Evolutionary conservation across 1,140 invertebrate genomes (phyloP).

Genomic region (Acromyrmex echinatior): DNA sequence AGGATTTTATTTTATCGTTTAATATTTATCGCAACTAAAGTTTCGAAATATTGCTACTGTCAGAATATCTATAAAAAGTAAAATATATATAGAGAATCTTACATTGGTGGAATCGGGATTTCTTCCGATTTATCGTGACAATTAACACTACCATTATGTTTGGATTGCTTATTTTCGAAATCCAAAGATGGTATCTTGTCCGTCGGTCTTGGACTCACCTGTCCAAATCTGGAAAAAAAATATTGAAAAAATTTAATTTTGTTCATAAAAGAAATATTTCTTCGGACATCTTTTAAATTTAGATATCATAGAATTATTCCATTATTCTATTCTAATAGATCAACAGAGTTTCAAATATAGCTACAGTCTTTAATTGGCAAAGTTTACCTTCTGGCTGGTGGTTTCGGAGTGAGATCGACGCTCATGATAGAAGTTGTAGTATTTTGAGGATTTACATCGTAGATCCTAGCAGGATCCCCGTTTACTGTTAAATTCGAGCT

Average conservation of each 20-base stretch:
- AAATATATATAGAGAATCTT: slow-evolving; percentile 30
- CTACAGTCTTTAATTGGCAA: not conserved
- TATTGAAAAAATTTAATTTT: slow-evolving; percentile 16
- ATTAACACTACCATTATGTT: slow-evolving; percentile 56
- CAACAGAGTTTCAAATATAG: not conserved
- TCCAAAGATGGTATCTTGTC: slow-evolving; percentile 79
- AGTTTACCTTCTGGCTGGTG: slow-evolving; percentile 80
- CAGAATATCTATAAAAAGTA: not conserved
- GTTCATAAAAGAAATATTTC: not conserved
- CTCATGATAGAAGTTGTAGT: slow-evolving; percentile 79
- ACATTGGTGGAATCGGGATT: slow-evolving; percentile 81
- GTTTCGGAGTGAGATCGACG: slow-evolving; percentile 81
- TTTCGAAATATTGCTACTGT: not conserved
- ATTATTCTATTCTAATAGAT: not conserved
- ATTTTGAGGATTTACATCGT: slow-evolving; percentile 78
- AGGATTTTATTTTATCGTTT: not conserved
- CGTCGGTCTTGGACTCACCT: slow-evolving; percentile 79
- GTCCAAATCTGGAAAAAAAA: slow-evolving; percentile 78
- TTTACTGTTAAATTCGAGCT: slow-evolving; percentile 80
- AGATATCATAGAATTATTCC: not conserved
- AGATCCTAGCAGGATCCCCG: slow-evolving; percentile 77
- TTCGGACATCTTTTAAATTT: not conserved
- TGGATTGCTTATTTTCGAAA: slow-evolving; percentile 72
- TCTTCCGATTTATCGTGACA: slow-evolving; percentile 64
- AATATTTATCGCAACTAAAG: not conserved